Percentiles rank a stretch among this genome's conserved stretches.
These are phyloP conservation scores for Glossophaga mutica DNA, from an alignment of 2,797 vertebrate genomes.

Conservation along the genomic window DNA sequence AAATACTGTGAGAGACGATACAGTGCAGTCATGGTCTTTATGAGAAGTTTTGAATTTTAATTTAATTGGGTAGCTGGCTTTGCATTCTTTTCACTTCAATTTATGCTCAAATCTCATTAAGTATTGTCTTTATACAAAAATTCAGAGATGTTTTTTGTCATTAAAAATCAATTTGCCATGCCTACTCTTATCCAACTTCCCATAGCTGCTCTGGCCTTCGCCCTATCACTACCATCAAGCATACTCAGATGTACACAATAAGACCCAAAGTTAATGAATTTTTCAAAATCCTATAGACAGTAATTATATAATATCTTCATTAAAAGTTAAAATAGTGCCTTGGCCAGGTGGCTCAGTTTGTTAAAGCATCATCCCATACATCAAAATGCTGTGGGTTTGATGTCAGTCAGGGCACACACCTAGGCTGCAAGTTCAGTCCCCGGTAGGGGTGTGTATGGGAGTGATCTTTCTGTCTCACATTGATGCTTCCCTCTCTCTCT, in stretches of 20 bases:
- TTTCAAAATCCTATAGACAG: background rate
- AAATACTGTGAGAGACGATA: background rate
- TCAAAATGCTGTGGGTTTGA: background rate
- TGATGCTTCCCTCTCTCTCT: too few relatives aligned
- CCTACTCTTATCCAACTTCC: background rate
- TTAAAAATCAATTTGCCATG: background rate
- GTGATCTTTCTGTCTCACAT: too few relatives aligned
- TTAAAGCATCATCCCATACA: background rate
- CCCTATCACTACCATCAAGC: background rate
- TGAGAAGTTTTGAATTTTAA: background rate
- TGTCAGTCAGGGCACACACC: background rate
- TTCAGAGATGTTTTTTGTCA: background rate
- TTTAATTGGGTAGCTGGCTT: background rate
- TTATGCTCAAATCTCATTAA: background rate
- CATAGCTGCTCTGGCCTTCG: background rate
- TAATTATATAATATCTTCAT: background rate
- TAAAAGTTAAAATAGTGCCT: background rate
- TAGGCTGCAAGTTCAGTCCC: too few relatives aligned
- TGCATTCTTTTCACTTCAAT: background rate
- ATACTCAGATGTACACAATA: background rate
- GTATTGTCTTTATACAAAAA: background rate
- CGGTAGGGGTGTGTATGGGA: too few relatives aligned
- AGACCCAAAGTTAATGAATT: background rate
- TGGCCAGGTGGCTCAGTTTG: background rate
- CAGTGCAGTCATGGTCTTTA: background rate